phyloP scores from a whole-genome alignment of 2,888 invertebrate genomes.

The Phalera bucephala region DNA sequence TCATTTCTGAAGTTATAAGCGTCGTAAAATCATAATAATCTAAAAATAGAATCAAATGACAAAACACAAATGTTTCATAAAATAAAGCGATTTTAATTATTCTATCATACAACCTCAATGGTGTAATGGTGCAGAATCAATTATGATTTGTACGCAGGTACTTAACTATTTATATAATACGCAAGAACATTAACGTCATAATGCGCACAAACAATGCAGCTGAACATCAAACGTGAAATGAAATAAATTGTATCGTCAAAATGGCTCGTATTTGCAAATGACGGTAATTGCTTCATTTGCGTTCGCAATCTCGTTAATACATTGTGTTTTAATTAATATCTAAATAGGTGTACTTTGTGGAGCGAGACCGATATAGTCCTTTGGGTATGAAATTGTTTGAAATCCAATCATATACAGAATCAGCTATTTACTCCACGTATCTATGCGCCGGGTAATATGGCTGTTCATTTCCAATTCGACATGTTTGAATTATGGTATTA shows the following conservation, averaged over 20 bases:
- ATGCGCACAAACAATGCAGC: conserved; percentile 5
- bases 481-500: conserved; percentile 21
- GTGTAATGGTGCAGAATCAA: too few species aligned
- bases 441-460: conserved; percentile 24
- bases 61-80: too few species aligned
- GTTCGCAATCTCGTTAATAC: conserved; percentile 44
- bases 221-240: conserved; percentile 18
- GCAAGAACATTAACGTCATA: too few species aligned
- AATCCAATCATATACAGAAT: conserved; percentile 49
- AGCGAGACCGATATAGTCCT: conserved; percentile 21
- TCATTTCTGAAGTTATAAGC: too few species aligned
- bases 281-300: conserved; percentile 52
- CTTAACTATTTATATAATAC: too few species aligned
- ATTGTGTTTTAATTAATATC: conserved; percentile 57
- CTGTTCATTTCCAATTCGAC: conserved; percentile 13
- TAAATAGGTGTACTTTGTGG: conserved; percentile 45
- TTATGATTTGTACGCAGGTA: too few species aligned
- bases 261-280: conserved; percentile 41
- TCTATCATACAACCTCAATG: too few species aligned
- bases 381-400: too few species aligned
- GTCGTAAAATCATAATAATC: too few species aligned
- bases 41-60: too few species aligned
- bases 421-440: conserved; percentile 33
- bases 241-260: conserved; percentile 38
- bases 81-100: too few species aligned